Conservation (phyloP, 2,888 invertebrate genomes). For the Trissoscelio sp. region DNA sequence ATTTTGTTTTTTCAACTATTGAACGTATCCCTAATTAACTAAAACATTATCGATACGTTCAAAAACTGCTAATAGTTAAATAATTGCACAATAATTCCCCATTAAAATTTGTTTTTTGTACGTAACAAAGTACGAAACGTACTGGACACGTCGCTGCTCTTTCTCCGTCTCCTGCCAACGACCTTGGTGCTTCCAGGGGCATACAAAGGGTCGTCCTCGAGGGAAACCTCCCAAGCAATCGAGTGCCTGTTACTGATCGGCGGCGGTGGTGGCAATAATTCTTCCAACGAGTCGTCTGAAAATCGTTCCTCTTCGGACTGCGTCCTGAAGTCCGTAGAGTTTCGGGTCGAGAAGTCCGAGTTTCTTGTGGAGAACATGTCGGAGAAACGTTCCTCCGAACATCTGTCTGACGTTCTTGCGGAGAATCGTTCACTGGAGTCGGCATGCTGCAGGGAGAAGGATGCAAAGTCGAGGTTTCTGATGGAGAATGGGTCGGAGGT, state of each 20-base stretch:
- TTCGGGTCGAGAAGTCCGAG: constrained; percentile 81
- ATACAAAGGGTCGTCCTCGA: constrained; percentile 88
- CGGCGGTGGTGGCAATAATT: constrained; percentile 88
- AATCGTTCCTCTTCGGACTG: constrained; percentile 86
- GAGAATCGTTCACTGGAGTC: constrained; percentile 78
- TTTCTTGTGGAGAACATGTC: constrained; percentile 81
- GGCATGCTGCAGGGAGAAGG: constrained; percentile 77
- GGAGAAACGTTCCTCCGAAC: constrained; percentile 79
- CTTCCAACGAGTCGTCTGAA: constrained; percentile 93
- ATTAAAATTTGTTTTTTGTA: too few relatives aligned
- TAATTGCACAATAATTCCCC: too few relatives aligned
- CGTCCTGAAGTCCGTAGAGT: constrained; percentile 81
- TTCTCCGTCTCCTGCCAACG: constrained; percentile 83
- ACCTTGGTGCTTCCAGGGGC: constrained; percentile 89
- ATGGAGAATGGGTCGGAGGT: constrained; percentile 81
- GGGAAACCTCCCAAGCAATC: constrained; percentile 88
- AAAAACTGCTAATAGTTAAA: too few relatives aligned
- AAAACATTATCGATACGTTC: too few relatives aligned
- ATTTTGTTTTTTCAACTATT: too few relatives aligned
- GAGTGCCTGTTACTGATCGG: constrained; percentile 88
- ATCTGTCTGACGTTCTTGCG: constrained; percentile 77
- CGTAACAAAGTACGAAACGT: too few relatives aligned
- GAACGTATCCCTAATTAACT: too few relatives aligned
- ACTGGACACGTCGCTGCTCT: constrained; percentile 84
- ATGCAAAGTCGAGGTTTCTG: constrained; percentile 79